Evolutionary conservation across 2,888 invertebrate genomes (phyloP).

Genomic region (Plagodis pulveraria): DNA sequence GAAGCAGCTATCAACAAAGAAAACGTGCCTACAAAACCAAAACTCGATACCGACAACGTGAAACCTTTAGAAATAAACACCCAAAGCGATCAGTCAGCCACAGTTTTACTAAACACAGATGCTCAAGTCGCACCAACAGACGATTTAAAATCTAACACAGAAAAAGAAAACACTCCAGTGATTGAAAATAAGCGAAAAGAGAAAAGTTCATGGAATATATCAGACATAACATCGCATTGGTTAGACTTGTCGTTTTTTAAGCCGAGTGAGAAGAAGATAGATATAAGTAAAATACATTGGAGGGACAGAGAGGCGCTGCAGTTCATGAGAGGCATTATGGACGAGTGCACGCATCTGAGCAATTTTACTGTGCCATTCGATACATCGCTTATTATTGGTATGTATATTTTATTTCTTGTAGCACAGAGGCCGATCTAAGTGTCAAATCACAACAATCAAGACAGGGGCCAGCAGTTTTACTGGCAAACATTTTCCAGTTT

Average conservation of each 20-base stretch:
- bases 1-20: neutral
- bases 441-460: too few species aligned
- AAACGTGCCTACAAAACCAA: neutral
- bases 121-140: slow-evolving; percentile 1
- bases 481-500: too few species aligned
- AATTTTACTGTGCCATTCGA: slow-evolving; percentile 96
- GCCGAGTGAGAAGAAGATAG: slow-evolving; percentile 74
- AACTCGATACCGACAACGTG: neutral
- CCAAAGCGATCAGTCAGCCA: slow-evolving; percentile 2
- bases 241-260: slow-evolving; percentile 67
- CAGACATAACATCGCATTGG: slow-evolving; percentile 72
- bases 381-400: slow-evolving; percentile 92
- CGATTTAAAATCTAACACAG: slow-evolving; percentile 12
- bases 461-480: too few species aligned
- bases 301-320: slow-evolving; percentile 92
- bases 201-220: slow-evolving; percentile 66
- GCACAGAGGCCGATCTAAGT: neutral
- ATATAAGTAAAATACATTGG: slow-evolving; percentile 87
- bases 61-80: neutral
- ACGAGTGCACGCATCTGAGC: slow-evolving; percentile 98
- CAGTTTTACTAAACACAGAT: slow-evolving; percentile 4
- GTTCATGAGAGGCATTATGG: slow-evolving; percentile 99
- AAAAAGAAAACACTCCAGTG: neutral
- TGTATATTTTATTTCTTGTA: slow-evolving; percentile 34
- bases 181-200: slow-evolving; percentile 36